A percentile compares a stretch with the other conserved stretches of the same genome.
phyloP scores from a whole-genome alignment of 1,140 invertebrate genomes.

The Cotesia chilonis region DNA sequence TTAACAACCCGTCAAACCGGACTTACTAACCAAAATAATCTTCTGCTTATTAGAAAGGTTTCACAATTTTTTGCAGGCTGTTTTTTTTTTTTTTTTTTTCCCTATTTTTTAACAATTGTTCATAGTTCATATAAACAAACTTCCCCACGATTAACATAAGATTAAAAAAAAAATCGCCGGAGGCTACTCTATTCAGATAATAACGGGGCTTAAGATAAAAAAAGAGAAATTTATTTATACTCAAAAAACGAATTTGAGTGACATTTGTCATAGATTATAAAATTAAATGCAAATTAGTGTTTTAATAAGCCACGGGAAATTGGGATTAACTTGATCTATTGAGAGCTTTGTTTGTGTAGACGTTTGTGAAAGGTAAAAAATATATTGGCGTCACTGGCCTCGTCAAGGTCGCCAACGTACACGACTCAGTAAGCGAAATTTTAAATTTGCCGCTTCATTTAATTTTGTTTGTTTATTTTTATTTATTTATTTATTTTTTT shows the following conservation, averaged over 20 bases:
- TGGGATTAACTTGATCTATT: too few species aligned
- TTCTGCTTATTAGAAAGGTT: slow-evolving; percentile 1
- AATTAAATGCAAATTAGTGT: too few species aligned
- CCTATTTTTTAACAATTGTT: neutral
- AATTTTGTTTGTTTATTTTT: neutral
- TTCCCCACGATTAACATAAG: too few species aligned
- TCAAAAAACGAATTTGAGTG: too few species aligned
- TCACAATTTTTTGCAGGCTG: neutral
- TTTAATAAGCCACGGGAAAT: too few species aligned
- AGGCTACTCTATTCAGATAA: too few species aligned
- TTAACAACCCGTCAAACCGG: slow-evolving; percentile 54
- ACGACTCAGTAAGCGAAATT: slow-evolving; percentile 20
- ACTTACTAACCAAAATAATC: slow-evolving; percentile 51
- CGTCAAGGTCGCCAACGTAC: slow-evolving; percentile 46
- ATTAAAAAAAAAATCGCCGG: too few species aligned
- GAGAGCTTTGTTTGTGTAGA: neutral
- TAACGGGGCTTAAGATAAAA: too few species aligned
- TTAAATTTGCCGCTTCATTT: neutral
- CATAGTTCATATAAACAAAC: too few species aligned
- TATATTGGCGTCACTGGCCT: slow-evolving; percentile 47
- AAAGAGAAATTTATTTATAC: too few species aligned
- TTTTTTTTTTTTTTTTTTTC: slow-evolving; percentile 10
- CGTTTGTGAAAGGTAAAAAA: neutral
- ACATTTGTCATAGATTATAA: too few species aligned
- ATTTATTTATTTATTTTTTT: too few species aligned